Evolutionary conservation across 2,797 vertebrate species (phyloP).

Genomic region (Coreius guichenoti): DNA sequence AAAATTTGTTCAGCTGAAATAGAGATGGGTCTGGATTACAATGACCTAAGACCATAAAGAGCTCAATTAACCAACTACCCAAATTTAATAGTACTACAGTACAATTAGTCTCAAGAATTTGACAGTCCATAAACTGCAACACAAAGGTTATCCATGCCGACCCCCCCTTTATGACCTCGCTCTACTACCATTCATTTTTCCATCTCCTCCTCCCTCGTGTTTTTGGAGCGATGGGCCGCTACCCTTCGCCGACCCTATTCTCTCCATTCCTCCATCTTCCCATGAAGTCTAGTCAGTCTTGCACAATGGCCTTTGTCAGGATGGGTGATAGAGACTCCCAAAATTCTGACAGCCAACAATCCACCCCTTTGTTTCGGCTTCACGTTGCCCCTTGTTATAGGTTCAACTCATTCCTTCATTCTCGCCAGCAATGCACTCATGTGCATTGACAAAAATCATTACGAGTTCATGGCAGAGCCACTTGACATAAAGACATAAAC

Average conservation of each 20-base stretch:
- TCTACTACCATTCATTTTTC: slow-evolving; percentile 56
- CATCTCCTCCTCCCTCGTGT: slow-evolving; percentile 49
- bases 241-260: slow-evolving; percentile 53
- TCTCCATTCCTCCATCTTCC: slow-evolving; percentile 52
- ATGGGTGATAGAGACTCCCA: slow-evolving; percentile 60
- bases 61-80: background rate
- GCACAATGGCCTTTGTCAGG: slow-evolving; percentile 74
- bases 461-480: slow-evolving; percentile 3
- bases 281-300: slow-evolving; percentile 66
- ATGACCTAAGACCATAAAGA: background rate
- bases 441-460: slow-evolving; percentile 17
- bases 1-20: background rate
- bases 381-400: slow-evolving; percentile 18
- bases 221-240: slow-evolving; percentile 48
- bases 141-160: slow-evolving; percentile 62
- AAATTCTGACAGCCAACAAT: slow-evolving; percentile 62
- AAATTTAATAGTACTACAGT: background rate
- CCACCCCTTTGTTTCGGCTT: slow-evolving; percentile 59
- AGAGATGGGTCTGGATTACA: background rate
- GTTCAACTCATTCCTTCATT: slow-evolving; percentile 8
- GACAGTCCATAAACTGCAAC: slow-evolving; percentile 48
- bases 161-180: slow-evolving; percentile 64
- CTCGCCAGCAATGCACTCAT: background rate
- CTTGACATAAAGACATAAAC: slow-evolving; percentile 20
- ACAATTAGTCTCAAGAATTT: slow-evolving; percentile 34